phyloP scores from a whole-genome alignment of 2,888 invertebrate species.

The Morpho deidamia region DNA sequence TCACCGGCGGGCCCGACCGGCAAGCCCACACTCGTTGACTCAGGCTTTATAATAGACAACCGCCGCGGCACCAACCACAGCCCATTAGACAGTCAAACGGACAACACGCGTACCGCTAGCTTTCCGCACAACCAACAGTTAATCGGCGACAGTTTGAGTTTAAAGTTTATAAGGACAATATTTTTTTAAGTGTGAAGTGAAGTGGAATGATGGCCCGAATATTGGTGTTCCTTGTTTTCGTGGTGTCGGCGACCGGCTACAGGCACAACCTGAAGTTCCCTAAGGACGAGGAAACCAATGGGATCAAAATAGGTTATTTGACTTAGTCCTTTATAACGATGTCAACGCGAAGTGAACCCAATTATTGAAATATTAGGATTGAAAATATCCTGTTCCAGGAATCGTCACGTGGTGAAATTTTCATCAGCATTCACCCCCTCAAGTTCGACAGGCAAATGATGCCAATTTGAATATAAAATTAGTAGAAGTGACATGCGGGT shows the following conservation, averaged over 20 bases:
- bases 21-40: slow-evolving; percentile 40
- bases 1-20: slow-evolving; percentile 43
- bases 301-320: slow-evolving; percentile 48
- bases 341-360: not conserved
- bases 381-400: not conserved
- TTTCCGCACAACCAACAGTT: too few species aligned
- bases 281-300: slow-evolving; percentile 37
- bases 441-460: slow-evolving; percentile 1
- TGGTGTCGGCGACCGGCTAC: slow-evolving; percentile 42
- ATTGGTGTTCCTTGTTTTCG: slow-evolving; percentile 47
- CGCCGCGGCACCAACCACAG: slow-evolving; percentile 45
- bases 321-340: not conserved
- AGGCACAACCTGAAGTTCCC: slow-evolving; percentile 58
- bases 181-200: slow-evolving; percentile 32
- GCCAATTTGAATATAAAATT: slow-evolving; percentile 1
- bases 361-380: not conserved
- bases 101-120: slow-evolving; percentile 45
- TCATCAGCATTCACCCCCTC: not conserved
- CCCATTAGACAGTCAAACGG: slow-evolving; percentile 48
- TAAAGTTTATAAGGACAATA: not conserved
- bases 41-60: slow-evolving; percentile 61
- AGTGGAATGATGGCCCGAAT: slow-evolving; percentile 50
- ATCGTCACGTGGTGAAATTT: not conserved
- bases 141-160: slow-evolving; percentile 3
- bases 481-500: slow-evolving; percentile 9